Evolutionary conservation across 2,888 invertebrate species (phyloP).

Genomic region (Oxyteleia sp.): DNA sequence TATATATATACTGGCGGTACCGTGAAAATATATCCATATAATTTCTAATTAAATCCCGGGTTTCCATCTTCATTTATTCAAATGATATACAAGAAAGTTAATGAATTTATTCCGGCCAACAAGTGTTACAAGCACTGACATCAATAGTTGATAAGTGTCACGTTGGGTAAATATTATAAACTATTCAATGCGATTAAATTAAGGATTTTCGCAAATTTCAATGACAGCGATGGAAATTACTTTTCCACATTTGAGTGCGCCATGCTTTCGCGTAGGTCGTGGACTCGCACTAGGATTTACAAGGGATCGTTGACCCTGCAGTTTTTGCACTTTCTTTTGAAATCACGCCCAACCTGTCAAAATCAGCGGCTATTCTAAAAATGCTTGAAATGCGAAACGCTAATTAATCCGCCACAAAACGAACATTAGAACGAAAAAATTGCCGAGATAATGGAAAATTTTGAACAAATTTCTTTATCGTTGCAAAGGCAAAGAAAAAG

Average conservation of each 20-base stretch:
- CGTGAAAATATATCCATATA: slow-evolving; percentile 17
- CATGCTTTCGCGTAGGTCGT: too few relatives aligned
- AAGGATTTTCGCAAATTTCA: too few relatives aligned
- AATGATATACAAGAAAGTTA: slow-evolving; percentile 23
- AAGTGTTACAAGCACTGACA: slow-evolving; percentile 25
- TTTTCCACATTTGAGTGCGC: too few relatives aligned
- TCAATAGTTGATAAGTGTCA: slow-evolving; percentile 23
- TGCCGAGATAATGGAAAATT: slow-evolving; percentile 55
- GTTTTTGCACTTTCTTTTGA: slow-evolving; percentile 79
- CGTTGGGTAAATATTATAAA: not conserved
- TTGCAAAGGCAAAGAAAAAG: slow-evolving; percentile 50
- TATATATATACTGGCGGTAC: not conserved
- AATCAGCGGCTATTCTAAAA: not conserved
- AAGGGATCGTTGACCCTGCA: slow-evolving; percentile 79
- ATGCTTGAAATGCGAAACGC: too few relatives aligned
- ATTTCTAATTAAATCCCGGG: slow-evolving; percentile 6
- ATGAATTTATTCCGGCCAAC: slow-evolving; percentile 20
- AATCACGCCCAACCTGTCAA: slow-evolving; percentile 78
- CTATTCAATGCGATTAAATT: slow-evolving; percentile 4
- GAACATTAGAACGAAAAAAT: not conserved
- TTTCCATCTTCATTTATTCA: slow-evolving; percentile 26
- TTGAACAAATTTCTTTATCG: slow-evolving; percentile 52
- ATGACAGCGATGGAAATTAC: too few relatives aligned
- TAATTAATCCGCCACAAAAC: too few relatives aligned
- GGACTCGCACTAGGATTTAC: not conserved